Evolutionary conservation across 2,113 vertebrate genomes (phyloP).

Genomic region (Corythornis madagascariensis): DNA sequence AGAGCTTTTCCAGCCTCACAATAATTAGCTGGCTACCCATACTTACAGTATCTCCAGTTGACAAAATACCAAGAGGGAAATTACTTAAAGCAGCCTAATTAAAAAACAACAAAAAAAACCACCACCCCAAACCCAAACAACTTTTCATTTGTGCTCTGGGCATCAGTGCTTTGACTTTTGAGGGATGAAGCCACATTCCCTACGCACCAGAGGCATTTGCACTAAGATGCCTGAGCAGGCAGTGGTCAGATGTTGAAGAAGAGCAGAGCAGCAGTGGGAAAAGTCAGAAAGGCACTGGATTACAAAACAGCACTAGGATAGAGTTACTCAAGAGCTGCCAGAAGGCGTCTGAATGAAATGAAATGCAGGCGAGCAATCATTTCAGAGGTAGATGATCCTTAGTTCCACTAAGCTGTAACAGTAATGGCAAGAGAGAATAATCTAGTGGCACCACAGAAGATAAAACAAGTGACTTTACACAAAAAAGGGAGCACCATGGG

Average conservation of each 20-base stretch:
- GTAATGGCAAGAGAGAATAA: neutral
- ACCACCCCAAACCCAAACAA: no score
- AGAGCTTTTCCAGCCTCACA: neutral
- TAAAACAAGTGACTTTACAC: neutral
- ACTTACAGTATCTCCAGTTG: neutral
- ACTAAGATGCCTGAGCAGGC: neutral
- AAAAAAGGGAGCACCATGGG: neutral
- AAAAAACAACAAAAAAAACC: neutral
- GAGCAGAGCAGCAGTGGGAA: neutral
- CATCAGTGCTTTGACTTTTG: neutral
- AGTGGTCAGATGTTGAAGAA: neutral
- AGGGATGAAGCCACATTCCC: neutral
- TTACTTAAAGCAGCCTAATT: fast-evolving
- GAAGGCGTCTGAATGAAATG: neutral
- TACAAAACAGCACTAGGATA: neutral
- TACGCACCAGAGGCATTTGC: neutral
- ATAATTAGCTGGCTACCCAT: neutral
- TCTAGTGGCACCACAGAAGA: neutral
- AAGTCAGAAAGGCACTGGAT: neutral
- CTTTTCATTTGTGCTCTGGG: neutral
- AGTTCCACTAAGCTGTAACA: neutral
- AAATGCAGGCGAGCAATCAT: neutral
- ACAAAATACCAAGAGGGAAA: no score
- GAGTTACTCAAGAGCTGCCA: neutral
- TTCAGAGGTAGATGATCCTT: neutral